phyloP scores from a whole-genome alignment of 2,888 invertebrate genomes.

The Himalopsyche kuldschensis region DNA sequence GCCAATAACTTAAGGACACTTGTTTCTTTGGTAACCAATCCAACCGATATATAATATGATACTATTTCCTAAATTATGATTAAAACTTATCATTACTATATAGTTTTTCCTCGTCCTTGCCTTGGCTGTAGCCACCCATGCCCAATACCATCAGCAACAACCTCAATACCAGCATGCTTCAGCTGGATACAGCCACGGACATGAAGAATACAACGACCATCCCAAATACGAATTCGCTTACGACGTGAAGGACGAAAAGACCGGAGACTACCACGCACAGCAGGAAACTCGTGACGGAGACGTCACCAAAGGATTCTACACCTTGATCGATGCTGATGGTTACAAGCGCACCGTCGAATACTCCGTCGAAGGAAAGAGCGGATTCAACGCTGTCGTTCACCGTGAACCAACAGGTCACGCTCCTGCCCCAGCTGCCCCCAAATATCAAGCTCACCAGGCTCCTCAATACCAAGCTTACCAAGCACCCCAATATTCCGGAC shows the following conservation, averaged over 20 bases:
- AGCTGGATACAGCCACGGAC: neutral
- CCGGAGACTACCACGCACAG: constrained; percentile 63
- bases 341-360: constrained; percentile 61
- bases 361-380: constrained; percentile 54
- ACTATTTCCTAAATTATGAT: too few relatives aligned
- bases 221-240: constrained; percentile 64
- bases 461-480: neutral
- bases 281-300: constrained; percentile 61
- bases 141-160: constrained; percentile 12
- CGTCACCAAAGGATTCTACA: constrained; percentile 60
- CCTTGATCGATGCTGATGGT: constrained; percentile 61
- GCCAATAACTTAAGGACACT: too few relatives aligned
- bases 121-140: neutral
- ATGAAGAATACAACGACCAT: constrained; percentile 44
- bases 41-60: too few relatives aligned
- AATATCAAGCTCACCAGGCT: constrained; percentile 26
- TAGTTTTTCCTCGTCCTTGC: neutral
- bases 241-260: constrained; percentile 61
- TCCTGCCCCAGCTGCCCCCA: constrained; percentile 41
- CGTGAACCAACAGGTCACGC: constrained; percentile 42
- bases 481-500: neutral
- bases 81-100: neutral
- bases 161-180: neutral
- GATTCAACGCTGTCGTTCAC: constrained; percentile 57
- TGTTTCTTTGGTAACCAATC: too few relatives aligned